Base-by-base conservation (phyloP, 2,797 vertebrate genomes). In the Dendrocincla tyrannina region DNA sequence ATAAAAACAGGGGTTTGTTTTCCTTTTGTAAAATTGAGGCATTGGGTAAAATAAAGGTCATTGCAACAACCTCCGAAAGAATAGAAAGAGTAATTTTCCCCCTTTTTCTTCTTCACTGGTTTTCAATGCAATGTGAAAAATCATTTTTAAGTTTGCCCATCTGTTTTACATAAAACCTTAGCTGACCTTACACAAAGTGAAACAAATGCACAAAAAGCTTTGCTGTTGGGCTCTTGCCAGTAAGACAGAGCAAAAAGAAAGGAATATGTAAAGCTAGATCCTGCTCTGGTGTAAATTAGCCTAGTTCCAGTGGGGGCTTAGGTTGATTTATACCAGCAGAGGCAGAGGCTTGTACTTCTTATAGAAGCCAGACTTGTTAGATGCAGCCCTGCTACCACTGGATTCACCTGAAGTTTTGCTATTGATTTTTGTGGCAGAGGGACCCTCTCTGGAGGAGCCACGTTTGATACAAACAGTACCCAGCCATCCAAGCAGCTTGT, bases 131-230 rank as follows among this genome's bases (percentile, higher is more conserved):
- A 87, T 78, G 76, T 66, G 89, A 97, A 96, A 93, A 93, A 95
- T 91, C 83, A 94, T 96, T 95, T 96, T 97, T 96, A 96, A 85
- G 68, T 93, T 93, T 95, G 91, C 80, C 66, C 82, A 88, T 72
- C 33, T 90, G 96, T 96, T 97, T 96, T 96, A 89, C 81, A 94
- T 95, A 97, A 96, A 95, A 66, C 88, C 93, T 96, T 91, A 95
- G 85, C 53, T 95, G 94, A 97, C 95, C 90, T 97, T 95, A 91
- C 77, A 85, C 68, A 88, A 92, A 97, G 53, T 73, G 74, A 96
- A 96, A 89, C 92, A 95, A 96, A 97, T 78, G 95, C 81, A 95
- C 91, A 93, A 74, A 90, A 92, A 88, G 47, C 85, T 85, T 95
- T 87, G 66, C 69, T 87, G 19, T 89, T 96, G 96, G 81, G 85